phyloP scores from a whole-genome alignment of 2,888 invertebrate genomes.

The Ametastegia equiseti region DNA sequence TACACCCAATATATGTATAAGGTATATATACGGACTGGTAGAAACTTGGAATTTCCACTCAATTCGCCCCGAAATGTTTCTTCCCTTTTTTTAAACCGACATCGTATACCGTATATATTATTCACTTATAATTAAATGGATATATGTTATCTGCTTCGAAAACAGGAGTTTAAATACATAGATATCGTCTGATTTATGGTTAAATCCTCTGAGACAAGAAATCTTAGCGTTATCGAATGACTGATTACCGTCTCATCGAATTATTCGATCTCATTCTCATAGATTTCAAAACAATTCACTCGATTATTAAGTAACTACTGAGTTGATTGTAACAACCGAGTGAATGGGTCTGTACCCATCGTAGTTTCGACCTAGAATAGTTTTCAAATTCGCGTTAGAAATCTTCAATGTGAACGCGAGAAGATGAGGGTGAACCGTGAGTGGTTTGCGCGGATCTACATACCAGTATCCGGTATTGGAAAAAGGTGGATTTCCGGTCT shows the following conservation, averaged over 20 bases:
- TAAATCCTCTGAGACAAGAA: background rate
- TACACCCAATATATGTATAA: conserved; percentile 3
- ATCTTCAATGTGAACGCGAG: background rate
- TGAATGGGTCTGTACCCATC: background rate
- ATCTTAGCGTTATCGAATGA: background rate
- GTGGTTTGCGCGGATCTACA: background rate
- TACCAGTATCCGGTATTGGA: background rate
- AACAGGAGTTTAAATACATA: no score
- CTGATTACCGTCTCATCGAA: background rate
- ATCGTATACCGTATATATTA: background rate
- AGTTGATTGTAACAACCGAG: background rate
- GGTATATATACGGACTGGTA: background rate
- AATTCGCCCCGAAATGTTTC: background rate
- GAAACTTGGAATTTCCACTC: background rate
- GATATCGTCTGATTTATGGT: no score
- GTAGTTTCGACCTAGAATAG: background rate
- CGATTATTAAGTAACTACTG: background rate
- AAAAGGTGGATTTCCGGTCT: conserved; percentile 37
- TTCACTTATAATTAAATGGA: no score
- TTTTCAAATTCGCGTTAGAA: background rate
- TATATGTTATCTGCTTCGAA: no score
- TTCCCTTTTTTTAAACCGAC: background rate
- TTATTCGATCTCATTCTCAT: background rate
- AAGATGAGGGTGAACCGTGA: background rate
- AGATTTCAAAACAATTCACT: background rate